phyloP scores from a whole-genome alignment of 2,113 vertebrate species.

The Callithrix jacchus region DNA sequence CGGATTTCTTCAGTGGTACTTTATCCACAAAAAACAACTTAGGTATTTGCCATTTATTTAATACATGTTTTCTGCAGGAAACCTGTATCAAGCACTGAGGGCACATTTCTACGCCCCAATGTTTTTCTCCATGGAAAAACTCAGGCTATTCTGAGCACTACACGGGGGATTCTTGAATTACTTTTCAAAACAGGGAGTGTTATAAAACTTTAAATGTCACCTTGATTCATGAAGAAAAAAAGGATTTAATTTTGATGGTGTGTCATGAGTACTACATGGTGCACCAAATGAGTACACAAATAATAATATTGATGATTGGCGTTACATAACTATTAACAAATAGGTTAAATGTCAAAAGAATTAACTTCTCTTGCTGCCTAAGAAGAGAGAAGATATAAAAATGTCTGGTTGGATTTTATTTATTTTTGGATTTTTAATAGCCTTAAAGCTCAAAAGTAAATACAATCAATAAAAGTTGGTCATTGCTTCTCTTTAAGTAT shows the following conservation, averaged over 20 bases:
- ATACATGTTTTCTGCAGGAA: background rate
- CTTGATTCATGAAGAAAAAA: background rate
- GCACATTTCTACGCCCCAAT: background rate
- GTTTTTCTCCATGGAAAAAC: constrained; percentile 3
- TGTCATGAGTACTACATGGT: background rate
- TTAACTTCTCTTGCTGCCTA: background rate
- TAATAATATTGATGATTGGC: background rate
- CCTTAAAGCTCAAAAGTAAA: background rate
- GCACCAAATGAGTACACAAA: background rate
- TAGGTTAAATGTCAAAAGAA: background rate
- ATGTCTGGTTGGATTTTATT: background rate
- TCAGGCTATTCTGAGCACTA: background rate
- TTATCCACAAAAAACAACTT: background rate
- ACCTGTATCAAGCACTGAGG: background rate
- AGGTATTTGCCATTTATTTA: constrained; percentile 21
- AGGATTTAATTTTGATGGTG: background rate
- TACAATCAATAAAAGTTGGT: background rate
- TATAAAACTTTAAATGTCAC: constrained; percentile 17
- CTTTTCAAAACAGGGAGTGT: constrained; percentile 9
- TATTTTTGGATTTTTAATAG: constrained; percentile 6
- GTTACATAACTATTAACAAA: background rate
- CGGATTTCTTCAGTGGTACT: background rate
- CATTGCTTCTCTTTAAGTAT: constrained; percentile 7
- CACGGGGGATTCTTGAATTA: background rate
- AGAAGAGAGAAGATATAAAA: background rate